Conservation (phyloP, 92 coral and sea anemone species). For the Muricea muricata region DNA sequence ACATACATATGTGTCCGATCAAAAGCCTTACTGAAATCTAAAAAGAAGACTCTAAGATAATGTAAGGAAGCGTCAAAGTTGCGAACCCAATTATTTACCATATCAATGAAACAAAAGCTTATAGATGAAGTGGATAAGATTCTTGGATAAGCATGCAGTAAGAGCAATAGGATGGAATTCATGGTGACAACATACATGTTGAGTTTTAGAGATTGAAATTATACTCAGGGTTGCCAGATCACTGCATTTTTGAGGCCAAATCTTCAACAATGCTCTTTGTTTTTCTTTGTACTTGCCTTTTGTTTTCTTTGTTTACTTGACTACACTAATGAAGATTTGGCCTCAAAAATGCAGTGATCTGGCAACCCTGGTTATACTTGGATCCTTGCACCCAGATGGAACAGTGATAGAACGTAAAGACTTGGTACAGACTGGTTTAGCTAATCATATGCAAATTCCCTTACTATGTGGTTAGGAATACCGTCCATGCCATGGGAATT, state of each 20-base stretch:
- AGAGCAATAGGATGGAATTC: slow-evolving; percentile 30
- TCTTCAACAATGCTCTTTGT: too few relatives aligned
- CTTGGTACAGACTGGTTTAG: slow-evolving; percentile 2
- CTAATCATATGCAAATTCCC: slow-evolving; percentile 44
- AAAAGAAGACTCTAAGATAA: slow-evolving; percentile 36
- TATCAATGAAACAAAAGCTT: slow-evolving; percentile 28
- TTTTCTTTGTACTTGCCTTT: too few relatives aligned
- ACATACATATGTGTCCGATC: slow-evolving; percentile 16
- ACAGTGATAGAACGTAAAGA: slow-evolving; percentile 7
- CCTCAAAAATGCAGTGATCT: too few relatives aligned
- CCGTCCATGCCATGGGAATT: too few relatives aligned
- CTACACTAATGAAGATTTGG: too few relatives aligned
- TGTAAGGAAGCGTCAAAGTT: slow-evolving; percentile 32
- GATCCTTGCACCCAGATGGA: slow-evolving; percentile 10
- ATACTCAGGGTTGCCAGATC: too few relatives aligned
- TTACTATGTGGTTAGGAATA: slow-evolving; percentile 13
- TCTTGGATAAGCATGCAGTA: slow-evolving; percentile 7
- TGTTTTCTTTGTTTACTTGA: too few relatives aligned
- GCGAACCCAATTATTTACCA: slow-evolving; percentile 53
- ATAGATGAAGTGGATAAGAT: slow-evolving; percentile 19
- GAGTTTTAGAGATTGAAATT: too few relatives aligned
- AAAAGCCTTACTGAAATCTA: slow-evolving; percentile 34
- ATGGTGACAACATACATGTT: not conserved
- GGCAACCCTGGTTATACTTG: too few relatives aligned
- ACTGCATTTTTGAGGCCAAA: too few relatives aligned